A percentile compares a stretch with the other conserved stretches of the same genome.
These are phyloP conservation scores for Equus quagga DNA, from an alignment of 2,113 vertebrate species.

Conservation along the genomic window DNA sequence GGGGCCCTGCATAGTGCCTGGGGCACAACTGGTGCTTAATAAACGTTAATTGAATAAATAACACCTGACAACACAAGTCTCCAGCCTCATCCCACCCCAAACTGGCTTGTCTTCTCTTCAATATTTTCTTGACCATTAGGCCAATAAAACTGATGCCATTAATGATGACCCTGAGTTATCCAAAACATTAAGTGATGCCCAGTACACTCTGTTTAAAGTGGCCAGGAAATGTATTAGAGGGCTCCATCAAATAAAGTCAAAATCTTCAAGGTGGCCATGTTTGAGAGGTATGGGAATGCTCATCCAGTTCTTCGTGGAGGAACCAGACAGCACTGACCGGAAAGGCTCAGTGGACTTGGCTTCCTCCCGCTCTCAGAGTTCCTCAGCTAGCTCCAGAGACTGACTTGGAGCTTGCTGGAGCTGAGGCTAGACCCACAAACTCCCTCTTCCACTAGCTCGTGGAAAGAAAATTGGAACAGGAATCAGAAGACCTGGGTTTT, in stretches of 20 bases:
- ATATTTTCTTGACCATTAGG: conserved; percentile 40
- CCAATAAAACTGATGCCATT: conserved; percentile 49
- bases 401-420: conserved; percentile 28
- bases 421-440: background rate
- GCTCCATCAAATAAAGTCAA: conserved; percentile 38
- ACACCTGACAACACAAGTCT: background rate
- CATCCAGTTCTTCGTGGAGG: background rate
- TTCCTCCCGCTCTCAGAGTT: background rate
- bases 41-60: conserved; percentile 22
- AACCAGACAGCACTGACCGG: background rate
- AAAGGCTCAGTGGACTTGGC: background rate
- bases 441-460: background rate
- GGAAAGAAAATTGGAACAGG: background rate
- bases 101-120: conserved; percentile 12
- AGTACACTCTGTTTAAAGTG: background rate
- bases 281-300: conserved; percentile 26
- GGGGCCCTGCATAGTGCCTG: background rate
- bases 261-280: background rate
- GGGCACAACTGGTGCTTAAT: background rate
- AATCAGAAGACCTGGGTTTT: background rate
- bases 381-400: conserved; percentile 22
- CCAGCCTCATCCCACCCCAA: background rate
- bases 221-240: background rate
- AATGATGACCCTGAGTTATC: conserved; percentile 7
- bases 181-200: conserved; percentile 47